Conservation (phyloP, 2,797 vertebrate genomes). For the Mormyrops boulengeri region DNA sequence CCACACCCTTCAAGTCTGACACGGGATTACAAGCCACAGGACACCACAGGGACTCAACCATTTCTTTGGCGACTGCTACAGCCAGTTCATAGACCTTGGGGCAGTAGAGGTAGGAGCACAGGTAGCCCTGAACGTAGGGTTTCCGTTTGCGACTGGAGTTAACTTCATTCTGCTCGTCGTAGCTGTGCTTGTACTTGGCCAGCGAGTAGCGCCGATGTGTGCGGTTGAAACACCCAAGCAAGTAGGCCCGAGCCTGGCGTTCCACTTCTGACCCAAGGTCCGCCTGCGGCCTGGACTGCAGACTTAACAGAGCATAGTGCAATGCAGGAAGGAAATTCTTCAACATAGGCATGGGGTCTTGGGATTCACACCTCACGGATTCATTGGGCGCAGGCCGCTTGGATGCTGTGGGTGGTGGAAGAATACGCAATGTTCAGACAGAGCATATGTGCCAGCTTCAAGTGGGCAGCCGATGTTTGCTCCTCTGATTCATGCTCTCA, state of each 20-base stretch:
- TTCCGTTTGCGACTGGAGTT: constrained; percentile 64
- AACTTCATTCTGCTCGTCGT: constrained; percentile 71
- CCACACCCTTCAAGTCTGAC: constrained; percentile 75
- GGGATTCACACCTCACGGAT: constrained; percentile 44
- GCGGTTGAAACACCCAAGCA: constrained; percentile 61
- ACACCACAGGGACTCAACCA: constrained; percentile 63
- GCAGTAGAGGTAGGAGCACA: constrained; percentile 59
- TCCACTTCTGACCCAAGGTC: constrained; percentile 70
- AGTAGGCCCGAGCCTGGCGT: constrained; percentile 71
- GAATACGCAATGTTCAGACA: neutral
- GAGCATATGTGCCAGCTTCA: neutral
- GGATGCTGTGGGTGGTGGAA: constrained; percentile 42
- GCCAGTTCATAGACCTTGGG: constrained; percentile 71
- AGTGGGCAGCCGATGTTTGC: neutral
- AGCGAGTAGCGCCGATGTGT: constrained; percentile 69
- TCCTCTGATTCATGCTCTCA: neutral
- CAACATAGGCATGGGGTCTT: constrained; percentile 57
- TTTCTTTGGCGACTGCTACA: constrained; percentile 67
- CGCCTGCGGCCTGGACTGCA: constrained; percentile 59
- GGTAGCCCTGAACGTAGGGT: constrained; percentile 60
- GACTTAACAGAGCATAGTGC: constrained; percentile 70
- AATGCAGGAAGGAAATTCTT: constrained; percentile 69
- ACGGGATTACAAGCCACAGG: constrained; percentile 71
- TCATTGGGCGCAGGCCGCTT: constrained; percentile 47
- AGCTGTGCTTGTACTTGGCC: constrained; percentile 62